Evolutionary conservation across 2,797 vertebrate genomes (phyloP).

Genomic region (Melanotaenia parkinsoni): DNA sequence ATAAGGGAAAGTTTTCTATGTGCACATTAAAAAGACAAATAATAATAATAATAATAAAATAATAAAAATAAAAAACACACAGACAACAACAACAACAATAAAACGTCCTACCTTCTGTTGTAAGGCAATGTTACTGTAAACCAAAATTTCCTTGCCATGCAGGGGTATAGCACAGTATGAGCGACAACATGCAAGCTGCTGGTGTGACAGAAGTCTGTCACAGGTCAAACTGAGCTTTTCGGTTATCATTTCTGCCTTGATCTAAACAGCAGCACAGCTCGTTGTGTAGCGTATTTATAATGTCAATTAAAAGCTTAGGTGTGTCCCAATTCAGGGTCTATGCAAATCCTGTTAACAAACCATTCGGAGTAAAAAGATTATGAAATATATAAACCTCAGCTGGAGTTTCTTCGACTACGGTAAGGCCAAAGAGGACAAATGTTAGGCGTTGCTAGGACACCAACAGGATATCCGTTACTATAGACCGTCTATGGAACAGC

Average conservation of each 20-base stretch:
- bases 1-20: not conserved
- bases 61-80: too few species aligned
- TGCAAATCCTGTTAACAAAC: not conserved
- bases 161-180: slow-evolving; percentile 65
- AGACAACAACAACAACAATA: too few species aligned
- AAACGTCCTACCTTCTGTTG: slow-evolving; percentile 59
- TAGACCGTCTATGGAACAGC: slow-evolving; percentile 21
- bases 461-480: not conserved
- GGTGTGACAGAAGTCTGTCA: slow-evolving; percentile 58
- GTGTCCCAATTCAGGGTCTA: too few species aligned
- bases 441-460: slow-evolving; percentile 55
- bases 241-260: slow-evolving; percentile 37
- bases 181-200: slow-evolving; percentile 75
- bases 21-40: not conserved
- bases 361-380: not conserved
- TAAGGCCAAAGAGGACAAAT: not conserved
- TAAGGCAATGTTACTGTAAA: slow-evolving; percentile 64
- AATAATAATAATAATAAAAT: too few species aligned
- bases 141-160: slow-evolving; percentile 64
- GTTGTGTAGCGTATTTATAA: not conserved
- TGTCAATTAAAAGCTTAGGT: not conserved
- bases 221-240: slow-evolving; percentile 67
- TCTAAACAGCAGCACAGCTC: not conserved
- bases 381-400: not conserved
- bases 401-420: not conserved